Conservation (phyloP, 1,140 invertebrate genomes). For the Achatina immaculata region DNA sequence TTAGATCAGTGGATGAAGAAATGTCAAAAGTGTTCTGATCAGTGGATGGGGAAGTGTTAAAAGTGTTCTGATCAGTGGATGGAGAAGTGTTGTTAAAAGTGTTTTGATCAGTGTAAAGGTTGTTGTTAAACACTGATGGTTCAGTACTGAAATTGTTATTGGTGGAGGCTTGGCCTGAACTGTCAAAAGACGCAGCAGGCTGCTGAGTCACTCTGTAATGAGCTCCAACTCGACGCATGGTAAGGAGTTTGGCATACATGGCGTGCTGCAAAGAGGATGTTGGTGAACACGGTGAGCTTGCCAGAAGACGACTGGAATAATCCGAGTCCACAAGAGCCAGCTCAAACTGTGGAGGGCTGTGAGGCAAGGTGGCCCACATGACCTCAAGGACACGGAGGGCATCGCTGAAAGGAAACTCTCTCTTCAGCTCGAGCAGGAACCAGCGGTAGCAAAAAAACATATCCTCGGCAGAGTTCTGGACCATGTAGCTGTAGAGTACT, state of each 20-base stretch:
- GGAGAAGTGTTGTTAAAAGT: conserved; percentile 42
- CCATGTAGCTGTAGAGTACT: conserved; percentile 91
- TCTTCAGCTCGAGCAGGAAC: conserved; percentile 94
- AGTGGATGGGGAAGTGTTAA: conserved; percentile 45
- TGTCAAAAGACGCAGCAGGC: not conserved
- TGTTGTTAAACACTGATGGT: conserved; percentile 69
- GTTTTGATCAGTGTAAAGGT: conserved; percentile 43
- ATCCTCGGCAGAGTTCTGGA: conserved; percentile 85
- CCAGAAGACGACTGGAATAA: conserved; percentile 50
- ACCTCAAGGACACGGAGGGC: conserved; percentile 95
- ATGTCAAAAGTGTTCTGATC: too few species aligned
- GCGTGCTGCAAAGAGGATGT: conserved; percentile 58
- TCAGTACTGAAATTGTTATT: conserved; percentile 69
- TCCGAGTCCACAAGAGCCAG: conserved; percentile 81
- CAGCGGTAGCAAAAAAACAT: conserved; percentile 94
- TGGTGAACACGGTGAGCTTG: conserved; percentile 60
- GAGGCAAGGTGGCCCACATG: conserved; percentile 91
- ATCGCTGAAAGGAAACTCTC: conserved; percentile 97
- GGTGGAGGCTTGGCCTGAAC: not conserved
- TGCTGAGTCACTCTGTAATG: not conserved
- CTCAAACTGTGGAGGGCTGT: conserved; percentile 81
- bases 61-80: too few species aligned
- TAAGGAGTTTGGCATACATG: conserved; percentile 59
- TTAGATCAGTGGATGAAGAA: conserved; percentile 43
- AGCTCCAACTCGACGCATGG: conserved; percentile 44